Conservation (phyloP, 2,113 vertebrate genomes). For the Hyla sarda region DNA sequence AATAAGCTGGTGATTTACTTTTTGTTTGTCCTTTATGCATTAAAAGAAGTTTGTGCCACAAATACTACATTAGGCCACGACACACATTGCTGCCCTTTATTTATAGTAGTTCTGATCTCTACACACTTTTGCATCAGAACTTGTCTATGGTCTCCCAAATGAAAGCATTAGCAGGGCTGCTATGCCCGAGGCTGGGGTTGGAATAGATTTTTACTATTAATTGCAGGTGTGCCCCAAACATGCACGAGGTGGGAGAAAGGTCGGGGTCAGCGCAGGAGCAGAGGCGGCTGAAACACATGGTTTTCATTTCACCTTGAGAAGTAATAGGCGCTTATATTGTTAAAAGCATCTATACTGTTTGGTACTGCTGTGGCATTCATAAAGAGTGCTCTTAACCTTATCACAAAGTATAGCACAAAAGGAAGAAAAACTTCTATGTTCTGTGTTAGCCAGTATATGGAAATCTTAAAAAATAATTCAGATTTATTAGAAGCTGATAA, state of each 20-base stretch:
- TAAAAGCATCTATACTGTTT: conserved; percentile 18
- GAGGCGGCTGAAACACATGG: conserved; percentile 74
- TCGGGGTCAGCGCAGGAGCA: conserved; percentile 73
- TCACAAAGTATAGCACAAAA: neutral
- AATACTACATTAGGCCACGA: neutral
- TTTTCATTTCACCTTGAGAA: conserved; percentile 77
- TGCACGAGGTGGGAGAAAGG: conserved; percentile 72
- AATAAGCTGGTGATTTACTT: neutral
- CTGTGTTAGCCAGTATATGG: too few species aligned
- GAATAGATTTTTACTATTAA: conserved; percentile 74
- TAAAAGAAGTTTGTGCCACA: neutral
- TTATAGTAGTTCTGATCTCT: neutral
- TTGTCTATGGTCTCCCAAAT: conserved; percentile 18
- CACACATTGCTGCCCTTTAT: neutral
- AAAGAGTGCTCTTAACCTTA: neutral
- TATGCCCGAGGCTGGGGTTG: conserved; percentile 7
- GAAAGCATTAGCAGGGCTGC: neutral
- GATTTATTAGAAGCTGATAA: too few species aligned
- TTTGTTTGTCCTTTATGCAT: neutral
- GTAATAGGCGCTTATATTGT: conserved; percentile 64
- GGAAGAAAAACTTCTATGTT: too few species aligned
- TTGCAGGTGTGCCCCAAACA: conserved; percentile 87
- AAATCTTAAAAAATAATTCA: too few species aligned
- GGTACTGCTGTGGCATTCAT: neutral
- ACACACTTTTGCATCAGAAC: neutral